Percentiles rank a stretch among this genome's conserved stretches.
Conservation (phyloP, 1,140 invertebrate genomes). For the Zophobas morio region DNA sequence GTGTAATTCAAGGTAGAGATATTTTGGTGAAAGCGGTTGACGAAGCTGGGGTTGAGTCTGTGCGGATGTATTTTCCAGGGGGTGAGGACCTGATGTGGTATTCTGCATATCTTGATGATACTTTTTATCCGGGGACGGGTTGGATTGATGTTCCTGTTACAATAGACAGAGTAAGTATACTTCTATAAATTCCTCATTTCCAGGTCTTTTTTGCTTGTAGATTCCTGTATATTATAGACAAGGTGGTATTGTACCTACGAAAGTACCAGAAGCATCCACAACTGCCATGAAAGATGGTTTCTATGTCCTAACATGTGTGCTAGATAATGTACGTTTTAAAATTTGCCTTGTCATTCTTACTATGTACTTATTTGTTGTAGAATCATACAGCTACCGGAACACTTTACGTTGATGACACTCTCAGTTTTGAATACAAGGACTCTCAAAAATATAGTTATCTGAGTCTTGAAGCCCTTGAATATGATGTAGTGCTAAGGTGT, state of each 20-base stretch:
- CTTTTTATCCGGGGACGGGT: slow-evolving; percentile 29
- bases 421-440: slow-evolving; percentile 15
- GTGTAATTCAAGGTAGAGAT: slow-evolving; percentile 78
- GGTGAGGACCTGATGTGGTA: slow-evolving; percentile 85
- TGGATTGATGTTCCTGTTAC: slow-evolving; percentile 18
- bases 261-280: slow-evolving; percentile 86
- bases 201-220: background rate
- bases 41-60: slow-evolving; percentile 81
- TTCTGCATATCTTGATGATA: slow-evolving; percentile 82
- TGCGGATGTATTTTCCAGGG: slow-evolving; percentile 90
- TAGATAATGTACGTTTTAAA: slow-evolving; percentile 69
- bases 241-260: slow-evolving; percentile 6
- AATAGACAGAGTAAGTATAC: background rate
- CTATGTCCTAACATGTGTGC: slow-evolving; percentile 85
- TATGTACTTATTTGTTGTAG: slow-evolving; percentile 10
- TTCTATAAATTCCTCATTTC: background rate
- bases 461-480: background rate
- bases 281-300: slow-evolving; percentile 90
- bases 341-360: background rate
- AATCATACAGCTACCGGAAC: slow-evolving; percentile 3
- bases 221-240: slow-evolving; percentile 23
- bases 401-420: slow-evolving; percentile 17
- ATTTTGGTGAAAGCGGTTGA: slow-evolving; percentile 90
- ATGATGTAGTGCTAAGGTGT: background rate
- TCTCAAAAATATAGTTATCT: slow-evolving; percentile 12